phyloP scores from a whole-genome alignment of 1,140 invertebrate genomes.

The Holcopasites calliopsidis region DNA sequence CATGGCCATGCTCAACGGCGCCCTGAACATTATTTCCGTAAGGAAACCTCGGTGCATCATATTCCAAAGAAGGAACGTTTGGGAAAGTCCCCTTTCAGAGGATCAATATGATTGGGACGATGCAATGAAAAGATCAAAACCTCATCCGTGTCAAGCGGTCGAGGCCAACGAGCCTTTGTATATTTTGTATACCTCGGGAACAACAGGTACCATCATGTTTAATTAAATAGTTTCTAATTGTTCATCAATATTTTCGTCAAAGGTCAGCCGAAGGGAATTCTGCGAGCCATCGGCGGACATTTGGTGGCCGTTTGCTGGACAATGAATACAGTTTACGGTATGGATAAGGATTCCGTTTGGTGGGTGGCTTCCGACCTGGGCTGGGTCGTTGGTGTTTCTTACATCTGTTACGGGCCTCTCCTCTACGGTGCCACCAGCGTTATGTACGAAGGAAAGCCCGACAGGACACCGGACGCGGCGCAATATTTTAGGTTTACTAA shows the following conservation, averaged over 20 bases:
- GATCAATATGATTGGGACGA: conserved; percentile 90
- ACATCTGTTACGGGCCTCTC: conserved; percentile 95
- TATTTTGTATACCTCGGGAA: conserved; percentile 96
- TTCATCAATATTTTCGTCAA: too few species aligned
- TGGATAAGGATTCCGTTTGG: conserved; percentile 91
- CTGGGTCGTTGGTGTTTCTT: conserved; percentile 97
- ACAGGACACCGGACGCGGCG: conserved; percentile 93
- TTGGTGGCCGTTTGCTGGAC: conserved; percentile 91
- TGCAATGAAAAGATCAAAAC: conserved; percentile 82
- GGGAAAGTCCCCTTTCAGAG: conserved; percentile 82
- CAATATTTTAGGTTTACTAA: conserved; percentile 91
- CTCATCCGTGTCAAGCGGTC: conserved; percentile 90
- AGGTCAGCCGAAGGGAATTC: conserved; percentile 91
- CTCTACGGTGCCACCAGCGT: conserved; percentile 90
- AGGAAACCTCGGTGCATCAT: conserved; percentile 89
- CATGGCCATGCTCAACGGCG: conserved; percentile 93
- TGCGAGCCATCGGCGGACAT: conserved; percentile 92
- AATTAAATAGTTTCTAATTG: too few species aligned
- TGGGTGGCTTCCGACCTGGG: conserved; percentile 95
- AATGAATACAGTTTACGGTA: conserved; percentile 90
- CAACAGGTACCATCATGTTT: conserved; percentile 84
- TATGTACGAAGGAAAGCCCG: conserved; percentile 97
- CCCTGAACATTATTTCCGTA: conserved; percentile 85
- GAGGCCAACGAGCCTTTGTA: conserved; percentile 94
- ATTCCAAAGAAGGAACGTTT: conserved; percentile 86